Percentiles rank a stretch among this genome's conserved stretches.
These are phyloP conservation scores for Ceramica pisi DNA, from an alignment of 2,888 invertebrate species.

Conservation along the genomic window DNA sequence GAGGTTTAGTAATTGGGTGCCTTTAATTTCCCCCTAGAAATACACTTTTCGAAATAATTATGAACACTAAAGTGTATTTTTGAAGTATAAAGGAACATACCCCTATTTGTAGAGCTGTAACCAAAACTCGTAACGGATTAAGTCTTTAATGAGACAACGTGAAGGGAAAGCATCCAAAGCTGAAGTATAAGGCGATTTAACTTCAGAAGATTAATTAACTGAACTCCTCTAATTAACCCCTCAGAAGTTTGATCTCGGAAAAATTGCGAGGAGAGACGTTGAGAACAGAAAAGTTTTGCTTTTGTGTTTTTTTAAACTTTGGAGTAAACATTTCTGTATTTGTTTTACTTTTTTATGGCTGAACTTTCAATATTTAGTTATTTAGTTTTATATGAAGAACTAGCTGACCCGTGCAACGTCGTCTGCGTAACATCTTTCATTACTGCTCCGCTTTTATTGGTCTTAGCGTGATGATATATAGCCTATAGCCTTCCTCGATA, in stretches of 20 bases:
- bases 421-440: too few species aligned
- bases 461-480: too few species aligned
- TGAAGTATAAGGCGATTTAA: conserved; percentile 20
- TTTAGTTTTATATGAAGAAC: too few species aligned
- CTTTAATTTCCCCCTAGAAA: too few species aligned
- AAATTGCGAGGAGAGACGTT: conserved; percentile 5
- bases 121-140: conserved; percentile 4
- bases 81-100: neutral
- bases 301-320: conserved; percentile 5
- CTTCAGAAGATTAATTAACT: conserved; percentile 46
- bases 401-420: too few species aligned
- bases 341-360: neutral
- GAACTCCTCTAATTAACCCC: conserved; percentile 41
- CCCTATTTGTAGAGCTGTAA: neutral
- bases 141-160: conserved; percentile 19
- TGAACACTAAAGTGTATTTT: too few species aligned
- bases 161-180: neutral
- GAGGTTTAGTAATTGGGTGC: too few species aligned
- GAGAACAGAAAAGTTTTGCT: neutral
- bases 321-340: neutral
- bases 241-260: conserved; percentile 28
- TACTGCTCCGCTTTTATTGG: too few species aligned
- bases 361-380: too few species aligned
- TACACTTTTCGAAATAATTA: too few species aligned
- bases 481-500: too few species aligned